Evolutionary conservation across 2,888 invertebrate species (phyloP).

Genomic region (Aphidius colemani): DNA sequence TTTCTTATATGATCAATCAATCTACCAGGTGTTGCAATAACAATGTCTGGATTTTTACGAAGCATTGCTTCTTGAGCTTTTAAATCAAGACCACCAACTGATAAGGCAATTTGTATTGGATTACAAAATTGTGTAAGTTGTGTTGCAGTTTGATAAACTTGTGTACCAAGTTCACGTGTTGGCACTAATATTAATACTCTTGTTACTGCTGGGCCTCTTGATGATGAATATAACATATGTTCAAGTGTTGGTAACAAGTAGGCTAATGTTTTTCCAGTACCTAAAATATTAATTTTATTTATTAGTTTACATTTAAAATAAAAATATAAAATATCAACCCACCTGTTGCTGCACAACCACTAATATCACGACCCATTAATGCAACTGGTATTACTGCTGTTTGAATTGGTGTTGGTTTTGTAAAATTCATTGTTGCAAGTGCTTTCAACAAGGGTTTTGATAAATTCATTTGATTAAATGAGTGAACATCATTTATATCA

Average conservation of each 20-base stretch:
- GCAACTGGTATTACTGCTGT: constrained; percentile 94
- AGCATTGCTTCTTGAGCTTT: constrained; percentile 79
- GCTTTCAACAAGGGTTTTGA: constrained; percentile 89
- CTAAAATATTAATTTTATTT: too few species aligned
- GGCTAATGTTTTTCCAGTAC: constrained; percentile 95
- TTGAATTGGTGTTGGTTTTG: constrained; percentile 96
- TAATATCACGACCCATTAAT: constrained; percentile 88
- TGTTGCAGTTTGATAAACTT: constrained; percentile 93
- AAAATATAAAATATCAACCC: too few species aligned
- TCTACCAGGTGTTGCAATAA: constrained; percentile 97
- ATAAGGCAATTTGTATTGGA: too few species aligned
- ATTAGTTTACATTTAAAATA: too few species aligned
- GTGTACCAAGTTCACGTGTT: constrained; percentile 95
- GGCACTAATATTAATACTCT: constrained; percentile 93
- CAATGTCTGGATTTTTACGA: constrained; percentile 90
- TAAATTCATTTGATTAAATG: constrained; percentile 94
- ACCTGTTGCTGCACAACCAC: constrained; percentile 98
- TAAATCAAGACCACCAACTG: constrained; percentile 87
- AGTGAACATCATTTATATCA: constrained; percentile 68
- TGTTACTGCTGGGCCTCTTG: constrained; percentile 70
- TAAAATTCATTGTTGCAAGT: constrained; percentile 83
- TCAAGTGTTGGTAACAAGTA: constrained; percentile 98
- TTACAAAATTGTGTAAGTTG: constrained; percentile 92
- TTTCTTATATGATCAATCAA: constrained; percentile 97
- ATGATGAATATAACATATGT: constrained; percentile 84